A percentile compares a stretch with the other conserved stretches of the same genome.
phyloP scores from a whole-genome alignment of 2,888 invertebrate species.

The Lasioglossum malachurum region DNA sequence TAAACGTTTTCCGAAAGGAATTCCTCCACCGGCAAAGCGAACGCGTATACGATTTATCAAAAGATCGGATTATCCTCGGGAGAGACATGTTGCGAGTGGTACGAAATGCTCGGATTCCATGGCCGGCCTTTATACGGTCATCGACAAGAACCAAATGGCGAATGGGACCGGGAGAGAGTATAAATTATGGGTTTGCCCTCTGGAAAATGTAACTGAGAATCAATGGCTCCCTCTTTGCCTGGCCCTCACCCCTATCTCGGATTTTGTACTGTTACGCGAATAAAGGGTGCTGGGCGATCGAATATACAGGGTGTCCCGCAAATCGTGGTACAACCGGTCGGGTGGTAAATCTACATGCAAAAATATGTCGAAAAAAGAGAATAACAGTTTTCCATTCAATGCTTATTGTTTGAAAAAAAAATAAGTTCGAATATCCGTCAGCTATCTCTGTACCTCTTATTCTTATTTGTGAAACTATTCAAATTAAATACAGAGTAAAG shows the following conservation, averaged over 20 bases:
- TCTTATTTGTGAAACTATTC: too few relatives aligned
- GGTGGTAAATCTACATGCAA: too few relatives aligned
- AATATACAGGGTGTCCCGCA: constrained; percentile 5
- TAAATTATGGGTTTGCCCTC: constrained; percentile 38
- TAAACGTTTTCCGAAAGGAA: constrained; percentile 19
- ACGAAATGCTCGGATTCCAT: constrained; percentile 28
- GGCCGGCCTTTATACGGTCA: constrained; percentile 10
- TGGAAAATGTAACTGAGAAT: constrained; percentile 48
- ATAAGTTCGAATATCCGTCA: too few relatives aligned
- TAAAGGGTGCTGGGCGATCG: not conserved
- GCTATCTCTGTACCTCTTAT: too few relatives aligned
- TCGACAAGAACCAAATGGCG: constrained; percentile 18
- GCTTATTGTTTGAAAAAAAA: too few relatives aligned
- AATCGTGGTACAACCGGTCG: too few relatives aligned
- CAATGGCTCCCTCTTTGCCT: constrained; percentile 33
- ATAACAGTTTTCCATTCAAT: too few relatives aligned
- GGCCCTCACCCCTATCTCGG: not conserved
- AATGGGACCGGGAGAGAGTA: constrained; percentile 12
- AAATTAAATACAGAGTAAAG: too few relatives aligned
- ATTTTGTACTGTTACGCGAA: not conserved
- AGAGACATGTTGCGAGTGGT: constrained; percentile 19
- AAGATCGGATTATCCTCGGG: constrained; percentile 35
- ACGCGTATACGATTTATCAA: constrained; percentile 27
- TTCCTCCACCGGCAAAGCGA: not conserved
- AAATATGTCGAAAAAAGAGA: too few relatives aligned